Percentiles rank a stretch among this genome's conserved stretches.
Evolutionary conservation across 2,797 vertebrate genomes (phyloP).

Genomic region (Brachyrhaphis roseni): DNA sequence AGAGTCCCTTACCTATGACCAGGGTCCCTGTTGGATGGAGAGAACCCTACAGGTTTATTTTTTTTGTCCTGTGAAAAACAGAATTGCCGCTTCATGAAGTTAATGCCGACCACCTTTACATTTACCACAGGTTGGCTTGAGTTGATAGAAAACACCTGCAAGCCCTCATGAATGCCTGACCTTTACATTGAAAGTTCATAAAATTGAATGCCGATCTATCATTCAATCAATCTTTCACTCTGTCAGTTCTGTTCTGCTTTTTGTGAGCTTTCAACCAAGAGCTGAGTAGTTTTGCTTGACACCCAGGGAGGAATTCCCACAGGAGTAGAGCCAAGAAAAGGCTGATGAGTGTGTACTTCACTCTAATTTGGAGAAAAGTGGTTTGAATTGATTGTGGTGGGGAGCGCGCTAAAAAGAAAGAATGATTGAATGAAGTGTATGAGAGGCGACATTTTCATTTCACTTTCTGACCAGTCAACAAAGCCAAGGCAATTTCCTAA

Average conservation of each 20-base stretch:
- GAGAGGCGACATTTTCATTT: slow-evolving; percentile 45
- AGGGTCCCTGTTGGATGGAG: slow-evolving; percentile 40
- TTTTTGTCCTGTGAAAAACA: slow-evolving; percentile 41
- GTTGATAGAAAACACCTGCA: slow-evolving; percentile 47
- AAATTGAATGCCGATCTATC: slow-evolving; percentile 41
- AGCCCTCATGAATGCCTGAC: slow-evolving; percentile 19
- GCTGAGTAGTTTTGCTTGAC: slow-evolving; percentile 51
- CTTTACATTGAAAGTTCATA: slow-evolving; percentile 30
- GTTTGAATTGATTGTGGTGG: slow-evolving; percentile 53
- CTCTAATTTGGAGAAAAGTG: slow-evolving; percentile 44
- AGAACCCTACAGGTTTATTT: slow-evolving; percentile 49
- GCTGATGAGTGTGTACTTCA: slow-evolving; percentile 35
- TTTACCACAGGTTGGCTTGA: slow-evolving; percentile 27
- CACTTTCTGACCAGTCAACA: slow-evolving; percentile 54
- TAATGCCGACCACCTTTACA: slow-evolving; percentile 42
- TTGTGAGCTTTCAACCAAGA: slow-evolving; percentile 31
- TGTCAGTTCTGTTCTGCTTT: slow-evolving; percentile 29
- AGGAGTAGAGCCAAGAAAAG: slow-evolving; percentile 29
- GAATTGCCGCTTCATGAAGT: slow-evolving; percentile 33
- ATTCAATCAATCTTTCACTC: slow-evolving; percentile 49
- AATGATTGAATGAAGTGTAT: slow-evolving; percentile 39
- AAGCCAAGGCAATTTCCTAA: slow-evolving; percentile 54
- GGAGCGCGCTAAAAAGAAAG: slow-evolving; percentile 22
- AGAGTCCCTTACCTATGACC: slow-evolving; percentile 41
- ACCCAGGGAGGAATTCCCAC: slow-evolving; percentile 33